Base-by-base conservation (phyloP, 2,888 invertebrate species). In the Drosophila merina region DNA sequence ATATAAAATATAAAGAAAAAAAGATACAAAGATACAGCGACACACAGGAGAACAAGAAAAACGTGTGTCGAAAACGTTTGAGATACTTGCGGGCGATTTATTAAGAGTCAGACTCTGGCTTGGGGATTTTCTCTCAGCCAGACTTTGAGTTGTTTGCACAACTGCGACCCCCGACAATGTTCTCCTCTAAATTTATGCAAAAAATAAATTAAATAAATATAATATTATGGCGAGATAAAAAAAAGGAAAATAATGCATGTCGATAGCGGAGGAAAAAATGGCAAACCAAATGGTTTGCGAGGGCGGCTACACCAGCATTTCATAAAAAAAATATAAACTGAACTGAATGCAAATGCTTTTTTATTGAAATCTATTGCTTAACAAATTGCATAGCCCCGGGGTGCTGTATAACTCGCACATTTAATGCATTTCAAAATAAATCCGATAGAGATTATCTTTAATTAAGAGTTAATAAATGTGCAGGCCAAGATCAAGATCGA, bases 11-110 rank as follows among this genome's bases (percentile, higher is more conserved):
- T 57, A 40, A 44, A 59, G n/a, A n/a, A 42, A 56, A 58, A 31
- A 26, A 33, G 30, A 64, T 14, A 30, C 47, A 52, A 20, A 20
- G 20, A 20, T 20, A 20, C 20, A 20, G 20, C 20, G 20, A 20
- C 20, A 20, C 20, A 20, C 20, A 20, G 20, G 57, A 30, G 57
- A 63, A 69, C 57, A 70, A 49, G 71, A 64, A 72, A 75, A 64
- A 69, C 70, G 83, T 80, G 80, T 83, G 70, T 75, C 70, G 69
- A 74, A 78, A 71, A 51, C 58, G 49, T 64, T 73, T 56, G 67
- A 70, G 76, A 76, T 64, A 79, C 63, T 80, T 73, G 82, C 68
- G 70, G 62, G 60, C 81, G 75, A 75, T 76, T 84, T 82, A 68
- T 78, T 74, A 72, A 74, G 78, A 63, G 55, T 63, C 56, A 36